A percentile compares a stretch with the other conserved stretches of the same genome.
phyloP scores from a whole-genome alignment of 2,113 vertebrate species.

The Podarcis raffonei region DNA sequence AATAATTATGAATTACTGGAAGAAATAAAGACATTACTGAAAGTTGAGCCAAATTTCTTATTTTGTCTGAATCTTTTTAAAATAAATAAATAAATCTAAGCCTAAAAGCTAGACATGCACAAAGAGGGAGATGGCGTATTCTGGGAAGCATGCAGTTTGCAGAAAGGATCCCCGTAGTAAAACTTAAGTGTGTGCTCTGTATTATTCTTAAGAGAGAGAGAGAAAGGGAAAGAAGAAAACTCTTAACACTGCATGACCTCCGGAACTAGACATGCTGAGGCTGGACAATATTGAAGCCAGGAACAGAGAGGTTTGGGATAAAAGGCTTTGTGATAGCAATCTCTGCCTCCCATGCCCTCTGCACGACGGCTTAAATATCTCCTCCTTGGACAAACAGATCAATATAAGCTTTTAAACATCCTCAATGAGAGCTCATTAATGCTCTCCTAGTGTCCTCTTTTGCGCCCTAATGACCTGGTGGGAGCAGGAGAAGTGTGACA shows the following conservation, averaged over 20 bases:
- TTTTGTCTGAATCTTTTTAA: conserved; percentile 6
- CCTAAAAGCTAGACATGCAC: conserved; percentile 31
- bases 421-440: conserved; percentile 95
- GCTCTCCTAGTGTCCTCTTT: conserved; percentile 88
- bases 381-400: conserved; percentile 97
- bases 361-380: conserved; percentile 93
- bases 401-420: conserved; percentile 93
- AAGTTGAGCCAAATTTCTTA: conserved; percentile 30
- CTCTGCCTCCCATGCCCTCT: conserved; percentile 87
- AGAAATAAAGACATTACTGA: no score
- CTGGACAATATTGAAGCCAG: conserved; percentile 84
- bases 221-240: not conserved
- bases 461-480: conserved; percentile 87
- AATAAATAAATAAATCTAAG: not conserved
- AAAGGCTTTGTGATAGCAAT: conserved; percentile 94
- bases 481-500: conserved; percentile 82
- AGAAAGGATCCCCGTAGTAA: conserved; percentile 61
- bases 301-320: conserved; percentile 82
- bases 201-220: conserved; percentile 44
- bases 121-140: conserved; percentile 3
- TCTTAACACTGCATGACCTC: conserved; percentile 83
- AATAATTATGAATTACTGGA: no score
- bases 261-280: conserved; percentile 81
- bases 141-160: conserved; percentile 51
- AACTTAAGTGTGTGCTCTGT: conserved; percentile 60